Evolutionary conservation across 2,113 vertebrate species (phyloP).

Genomic region (Chaenogobius annularis): DNA sequence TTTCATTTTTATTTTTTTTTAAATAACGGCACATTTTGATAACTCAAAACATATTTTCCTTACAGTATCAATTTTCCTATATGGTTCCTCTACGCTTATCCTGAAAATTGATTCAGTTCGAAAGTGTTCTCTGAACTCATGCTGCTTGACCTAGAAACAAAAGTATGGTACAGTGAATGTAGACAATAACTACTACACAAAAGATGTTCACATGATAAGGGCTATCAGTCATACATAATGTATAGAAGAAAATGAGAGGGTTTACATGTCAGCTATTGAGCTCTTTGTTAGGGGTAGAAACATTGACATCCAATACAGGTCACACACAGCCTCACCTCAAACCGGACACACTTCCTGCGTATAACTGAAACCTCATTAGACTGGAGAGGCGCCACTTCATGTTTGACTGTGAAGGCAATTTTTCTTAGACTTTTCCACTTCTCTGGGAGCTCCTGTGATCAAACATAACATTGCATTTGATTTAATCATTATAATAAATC

Average conservation of each 20-base stretch:
- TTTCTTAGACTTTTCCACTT: constrained; percentile 81
- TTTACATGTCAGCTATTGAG: constrained; percentile 51
- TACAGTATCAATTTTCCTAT: constrained; percentile 75
- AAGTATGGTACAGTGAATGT: constrained; percentile 11
- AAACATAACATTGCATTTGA: background rate
- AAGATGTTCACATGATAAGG: constrained; percentile 4
- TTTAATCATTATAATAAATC: background rate
- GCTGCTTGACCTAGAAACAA: constrained; percentile 77
- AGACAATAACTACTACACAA: background rate
- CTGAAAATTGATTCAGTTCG: constrained; percentile 74
- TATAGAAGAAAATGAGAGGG: constrained; percentile 44
- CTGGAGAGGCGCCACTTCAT: constrained; percentile 81
- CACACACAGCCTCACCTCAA: constrained; percentile 79
- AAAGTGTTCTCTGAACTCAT: constrained; percentile 81
- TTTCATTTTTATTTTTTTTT: background rate
- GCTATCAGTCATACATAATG: constrained; percentile 56
- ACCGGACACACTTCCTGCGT: constrained; percentile 87
- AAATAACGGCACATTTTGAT: background rate
- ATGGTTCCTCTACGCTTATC: constrained; percentile 68
- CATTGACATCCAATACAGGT: constrained; percentile 30
- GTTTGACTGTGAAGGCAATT: constrained; percentile 82
- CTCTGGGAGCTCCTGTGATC: constrained; percentile 76
- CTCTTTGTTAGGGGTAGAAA: constrained; percentile 40
- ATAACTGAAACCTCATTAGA: constrained; percentile 86
- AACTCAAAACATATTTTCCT: background rate